These are phyloP conservation scores for Philotrypesis tridentata DNA, from an alignment of 1,140 invertebrate species.

Conservation along the genomic window DNA sequence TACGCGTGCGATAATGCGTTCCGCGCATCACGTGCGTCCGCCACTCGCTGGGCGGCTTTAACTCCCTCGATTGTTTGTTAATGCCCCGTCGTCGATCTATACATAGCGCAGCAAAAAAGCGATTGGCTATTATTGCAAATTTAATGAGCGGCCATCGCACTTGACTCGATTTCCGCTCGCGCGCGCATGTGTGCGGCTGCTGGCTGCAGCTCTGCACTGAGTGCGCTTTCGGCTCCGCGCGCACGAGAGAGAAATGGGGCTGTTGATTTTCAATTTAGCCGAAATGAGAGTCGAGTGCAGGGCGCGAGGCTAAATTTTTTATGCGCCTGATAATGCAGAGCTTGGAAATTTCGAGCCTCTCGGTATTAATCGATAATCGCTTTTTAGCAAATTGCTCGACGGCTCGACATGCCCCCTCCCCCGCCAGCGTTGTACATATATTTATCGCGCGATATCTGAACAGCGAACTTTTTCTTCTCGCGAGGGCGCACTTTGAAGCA, in stretches of 20 bases:
- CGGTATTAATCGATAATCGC: background rate
- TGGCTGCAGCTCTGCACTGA: no score
- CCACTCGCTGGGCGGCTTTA: background rate
- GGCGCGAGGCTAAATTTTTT: no score
- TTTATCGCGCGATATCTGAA: no score
- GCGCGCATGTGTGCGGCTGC: no score
- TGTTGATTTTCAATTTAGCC: background rate
- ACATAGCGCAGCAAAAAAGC: background rate
- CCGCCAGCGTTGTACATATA: no score
- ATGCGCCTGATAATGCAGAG: no score
- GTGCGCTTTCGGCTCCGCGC: no score
- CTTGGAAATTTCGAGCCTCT: no score
- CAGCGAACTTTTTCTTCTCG: no score
- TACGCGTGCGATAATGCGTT: background rate
- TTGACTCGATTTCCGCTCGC: background rate
- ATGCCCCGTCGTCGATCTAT: background rate
- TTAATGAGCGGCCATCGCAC: background rate
- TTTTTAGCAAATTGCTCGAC: background rate
- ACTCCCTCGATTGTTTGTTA: background rate
- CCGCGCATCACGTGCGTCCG: background rate
- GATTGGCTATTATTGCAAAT: constrained; percentile 2
- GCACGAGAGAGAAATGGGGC: background rate
- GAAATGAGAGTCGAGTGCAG: no score
- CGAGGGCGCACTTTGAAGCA: no score
- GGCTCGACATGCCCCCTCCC: no score